Evolutionary conservation across 2,797 vertebrate genomes (phyloP).

Genomic region (Anabas testudineus): DNA sequence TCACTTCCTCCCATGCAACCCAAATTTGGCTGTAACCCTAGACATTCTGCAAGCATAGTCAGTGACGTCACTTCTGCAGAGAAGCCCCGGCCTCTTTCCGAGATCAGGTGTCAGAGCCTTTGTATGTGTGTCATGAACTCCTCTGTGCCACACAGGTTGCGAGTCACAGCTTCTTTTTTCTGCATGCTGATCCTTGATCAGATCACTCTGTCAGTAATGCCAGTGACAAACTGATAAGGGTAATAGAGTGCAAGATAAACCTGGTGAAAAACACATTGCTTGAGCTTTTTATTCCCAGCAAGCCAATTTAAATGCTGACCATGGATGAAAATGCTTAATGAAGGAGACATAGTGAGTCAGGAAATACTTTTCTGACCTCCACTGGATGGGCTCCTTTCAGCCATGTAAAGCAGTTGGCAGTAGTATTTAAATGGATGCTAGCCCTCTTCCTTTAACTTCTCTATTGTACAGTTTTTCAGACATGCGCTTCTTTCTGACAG

Average conservation of each 20-base stretch:
- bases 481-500: no score
- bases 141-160: conserved; percentile 15
- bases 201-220: conserved; percentile 31
- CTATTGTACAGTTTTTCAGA: no score
- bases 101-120: conserved; percentile 81
- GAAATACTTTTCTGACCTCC: conserved; percentile 16
- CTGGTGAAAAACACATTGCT: conserved; percentile 3
- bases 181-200: conserved; percentile 51
- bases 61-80: conserved; percentile 56
- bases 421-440: conserved; percentile 9
- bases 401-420: not conserved
- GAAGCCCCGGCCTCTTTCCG: conserved; percentile 76
- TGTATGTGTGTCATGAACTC: conserved; percentile 63
- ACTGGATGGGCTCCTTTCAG: not conserved
- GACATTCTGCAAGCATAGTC: conserved; percentile 46
- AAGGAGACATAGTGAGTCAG: conserved; percentile 5
- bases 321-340: conserved; percentile 1
- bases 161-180: conserved; percentile 35
- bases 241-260: conserved; percentile 18
- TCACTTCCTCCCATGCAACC: conserved; percentile 58
- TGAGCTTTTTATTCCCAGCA: not conserved
- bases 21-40: conserved; percentile 77
- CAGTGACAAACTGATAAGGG: conserved; percentile 36
- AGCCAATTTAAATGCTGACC: not conserved
- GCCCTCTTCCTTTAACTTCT: not conserved